Evolutionary conservation across 2,797 vertebrate species (phyloP), one percentile per base, ranked within the genome.

Genomic region (Gastrophryne carolinensis): DNA sequence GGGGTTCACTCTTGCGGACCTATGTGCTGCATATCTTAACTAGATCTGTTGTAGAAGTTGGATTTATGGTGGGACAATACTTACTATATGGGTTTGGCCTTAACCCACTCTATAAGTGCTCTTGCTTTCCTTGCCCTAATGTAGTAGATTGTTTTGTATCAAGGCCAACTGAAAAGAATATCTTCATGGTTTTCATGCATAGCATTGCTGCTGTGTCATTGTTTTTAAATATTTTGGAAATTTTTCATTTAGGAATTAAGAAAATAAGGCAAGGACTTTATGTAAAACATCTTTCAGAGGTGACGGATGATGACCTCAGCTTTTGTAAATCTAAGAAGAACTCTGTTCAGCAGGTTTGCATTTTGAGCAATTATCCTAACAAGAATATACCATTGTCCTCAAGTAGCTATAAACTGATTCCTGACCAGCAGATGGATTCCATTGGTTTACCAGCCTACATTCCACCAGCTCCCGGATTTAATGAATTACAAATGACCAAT

Each of bases 111-210:
- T 98, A 95, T 89, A 96, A 95, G 82, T 98, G 96, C 72, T 87
- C 92, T 76, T 86, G 90, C 10, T 73, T 90, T 52, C 96, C 95
- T n/a, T 98, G 96, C 57, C 96, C 96, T 72, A 98, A 98, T 83
- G 92, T 87, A 0, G 94, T 98, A 54, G 96, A 98, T 79, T 99
- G 96, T 80, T 98, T 97, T 79, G 94, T 99, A 64, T 98, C 96
- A 11, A 89, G 96, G 75, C 95, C 95, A 17, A 98, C 96, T 23
- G 96, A 98, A 84, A 98, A 98, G 85, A 98, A 93, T 57, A 90
- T 98, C 80, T 99, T 98, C 80, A 96, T 98, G 94, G 87, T 95
- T 41, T 98, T 98, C 82, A 98, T 99, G 96, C 85, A 95, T 47
- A 93, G 94, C 30, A 97, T 98, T 9, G 92, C 95, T 0, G 93